A percentile compares a stretch with the other conserved stretches of the same genome.
Evolutionary conservation across 2,113 vertebrate species (phyloP).

Genomic region (Oryzias celebensis): DNA sequence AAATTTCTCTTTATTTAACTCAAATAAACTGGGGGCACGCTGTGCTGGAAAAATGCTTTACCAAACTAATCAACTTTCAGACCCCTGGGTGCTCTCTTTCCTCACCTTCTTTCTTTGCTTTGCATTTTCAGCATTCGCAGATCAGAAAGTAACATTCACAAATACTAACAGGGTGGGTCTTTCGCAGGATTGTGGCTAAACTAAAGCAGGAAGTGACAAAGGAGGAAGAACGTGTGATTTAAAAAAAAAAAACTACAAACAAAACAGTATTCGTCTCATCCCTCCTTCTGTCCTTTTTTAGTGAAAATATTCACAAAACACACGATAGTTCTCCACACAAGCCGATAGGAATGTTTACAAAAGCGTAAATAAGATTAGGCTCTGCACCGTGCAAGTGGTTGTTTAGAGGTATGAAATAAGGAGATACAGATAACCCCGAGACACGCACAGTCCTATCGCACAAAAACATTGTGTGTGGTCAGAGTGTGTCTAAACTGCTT

Average conservation of each 20-base stretch:
- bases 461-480: not conserved
- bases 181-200: not conserved
- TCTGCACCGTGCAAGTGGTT: slow-evolving; percentile 30
- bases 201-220: not conserved
- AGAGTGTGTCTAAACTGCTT: slow-evolving; percentile 27
- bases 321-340: not conserved
- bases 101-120: not conserved
- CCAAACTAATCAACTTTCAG: slow-evolving; percentile 34
- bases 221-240: not conserved
- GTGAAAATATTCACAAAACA: not conserved
- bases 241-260: not conserved
- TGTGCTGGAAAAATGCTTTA: slow-evolving; percentile 19
- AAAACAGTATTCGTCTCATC: not conserved
- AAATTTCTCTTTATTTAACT: not conserved
- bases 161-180: not conserved
- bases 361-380: slow-evolving; percentile 36
- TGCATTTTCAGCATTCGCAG: not conserved
- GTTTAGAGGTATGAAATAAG: slow-evolving; percentile 64
- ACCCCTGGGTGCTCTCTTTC: slow-evolving; percentile 32
- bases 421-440: slow-evolving; percentile 34
- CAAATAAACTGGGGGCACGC: not conserved
- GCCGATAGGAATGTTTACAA: slow-evolving; percentile 31
- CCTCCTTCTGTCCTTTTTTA: not conserved
- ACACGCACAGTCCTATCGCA: slow-evolving; percentile 1
- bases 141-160: slow-evolving; percentile 8